Evolutionary conservation across 2,888 invertebrate genomes (phyloP), one percentile per base, ranked within the genome.

Genomic region (Adelphocoris suturalis): DNA sequence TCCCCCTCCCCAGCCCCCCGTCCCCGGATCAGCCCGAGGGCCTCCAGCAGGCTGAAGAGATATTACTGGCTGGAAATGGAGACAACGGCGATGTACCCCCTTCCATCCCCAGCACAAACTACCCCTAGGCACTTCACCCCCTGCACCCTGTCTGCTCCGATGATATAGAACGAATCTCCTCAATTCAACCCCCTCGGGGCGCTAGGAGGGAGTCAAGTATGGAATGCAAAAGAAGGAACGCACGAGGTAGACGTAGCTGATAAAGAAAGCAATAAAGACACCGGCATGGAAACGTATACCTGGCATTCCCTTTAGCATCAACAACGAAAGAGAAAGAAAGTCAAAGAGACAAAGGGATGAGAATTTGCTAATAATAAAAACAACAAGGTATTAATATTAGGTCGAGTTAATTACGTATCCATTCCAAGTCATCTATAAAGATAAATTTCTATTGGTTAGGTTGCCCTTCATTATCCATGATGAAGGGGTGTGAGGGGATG

Each of bases 1-100:
- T 23, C 68, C 19, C 23, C 68, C 68, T 23, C 23, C 19, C 23
- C 68, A 0, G 12, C 23, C 23, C 23, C 23, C 23, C 68, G 13
- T 19, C 68, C 68, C 13, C 68, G n/a, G 68, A 57, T 57, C 57
- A n/a, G 57, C 57, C 57, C n/a, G 57, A 57, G 57, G 57, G 68
- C 23, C 23, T 23, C 23, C 68, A 23, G 23, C 68, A 68, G 68
- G 68, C 68, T 23, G 68, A 68, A 68, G 68, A 68, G 68, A 68
- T 68, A 68, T 68, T 68, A 68, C 68, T 23, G 68, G 23, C 23
- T 68, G 19, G 68, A 23, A 23, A 68, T 68, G 68, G 68, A 68
- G 68, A 68, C 68, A 23, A 68, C 68, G 23, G 23, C 23, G 13
- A 23, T 68, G 68, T 68, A 23, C 27, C 23, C 68, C 68, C 68